phyloP scores from a whole-genome alignment of 2,113 vertebrate genomes.

The Vicugna pacos region DNA sequence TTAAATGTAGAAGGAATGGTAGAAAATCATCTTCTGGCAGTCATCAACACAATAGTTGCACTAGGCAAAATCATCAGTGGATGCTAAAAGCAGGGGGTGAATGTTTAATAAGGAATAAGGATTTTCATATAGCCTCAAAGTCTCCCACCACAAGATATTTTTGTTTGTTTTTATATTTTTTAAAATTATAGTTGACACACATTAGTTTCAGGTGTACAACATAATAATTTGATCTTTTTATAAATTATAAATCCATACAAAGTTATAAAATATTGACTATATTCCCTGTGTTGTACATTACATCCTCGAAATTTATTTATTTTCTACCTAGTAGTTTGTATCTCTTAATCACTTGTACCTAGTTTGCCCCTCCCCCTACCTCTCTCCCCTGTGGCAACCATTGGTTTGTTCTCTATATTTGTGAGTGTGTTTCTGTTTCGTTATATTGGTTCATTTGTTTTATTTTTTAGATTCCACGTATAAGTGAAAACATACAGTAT shows the following conservation, averaged over 20 bases:
- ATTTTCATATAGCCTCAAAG: not conserved
- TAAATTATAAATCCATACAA: not conserved
- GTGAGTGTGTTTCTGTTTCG: not conserved
- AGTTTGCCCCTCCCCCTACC: not conserved
- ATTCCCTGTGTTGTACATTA: not conserved
- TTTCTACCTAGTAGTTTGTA: not conserved
- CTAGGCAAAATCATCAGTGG: not conserved
- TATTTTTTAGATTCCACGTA: not conserved
- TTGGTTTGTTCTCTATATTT: not conserved
- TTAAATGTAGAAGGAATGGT: not conserved
- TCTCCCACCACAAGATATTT: not conserved
- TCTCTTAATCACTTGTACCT: not conserved
- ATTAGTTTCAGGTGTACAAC: not conserved
- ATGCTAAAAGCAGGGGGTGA: not conserved
- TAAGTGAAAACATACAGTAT: not conserved
- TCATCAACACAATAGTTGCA: not conserved
- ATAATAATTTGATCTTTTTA: not conserved
- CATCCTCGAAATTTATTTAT: not conserved
- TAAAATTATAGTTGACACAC: not conserved
- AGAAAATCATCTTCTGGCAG: not conserved
- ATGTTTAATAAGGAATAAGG: conserved; percentile 4
- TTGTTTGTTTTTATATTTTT: not conserved
- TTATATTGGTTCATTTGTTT: not conserved
- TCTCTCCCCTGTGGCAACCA: not conserved
- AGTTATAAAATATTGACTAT: not conserved